Evolutionary conservation across 2,113 vertebrate species (phyloP).

Genomic region (Rafetus swinhoei): DNA sequence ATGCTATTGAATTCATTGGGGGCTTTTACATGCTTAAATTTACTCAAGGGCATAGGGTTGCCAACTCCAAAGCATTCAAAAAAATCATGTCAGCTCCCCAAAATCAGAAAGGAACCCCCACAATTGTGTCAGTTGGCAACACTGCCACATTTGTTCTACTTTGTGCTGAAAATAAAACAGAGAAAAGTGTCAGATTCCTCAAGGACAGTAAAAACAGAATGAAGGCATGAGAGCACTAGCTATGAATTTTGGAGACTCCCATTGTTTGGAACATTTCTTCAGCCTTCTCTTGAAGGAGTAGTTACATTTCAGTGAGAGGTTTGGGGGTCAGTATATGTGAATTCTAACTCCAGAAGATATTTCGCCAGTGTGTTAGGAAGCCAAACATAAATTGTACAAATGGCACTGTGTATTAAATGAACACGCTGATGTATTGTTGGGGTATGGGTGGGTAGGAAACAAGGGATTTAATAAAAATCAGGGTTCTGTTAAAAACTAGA

Average conservation of each 20-base stretch:
- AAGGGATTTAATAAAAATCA: neutral
- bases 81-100: neutral
- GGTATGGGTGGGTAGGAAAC: neutral
- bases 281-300: neutral
- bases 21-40: neutral
- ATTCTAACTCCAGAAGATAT: rapidly evolving
- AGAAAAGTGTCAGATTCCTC: neutral
- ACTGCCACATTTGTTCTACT: neutral
- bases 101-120: neutral
- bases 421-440: neutral
- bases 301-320: neutral
- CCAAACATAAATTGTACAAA: neutral
- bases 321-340: neutral
- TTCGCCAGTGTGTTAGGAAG: neutral
- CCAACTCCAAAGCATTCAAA: neutral
- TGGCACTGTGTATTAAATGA: neutral
- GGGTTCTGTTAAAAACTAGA: neutral
- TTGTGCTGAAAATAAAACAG: neutral
- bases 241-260: rapidly evolving
- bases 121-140: neutral
- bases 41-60: neutral
- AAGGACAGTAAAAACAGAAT: neutral
- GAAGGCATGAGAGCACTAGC: neutral
- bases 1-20: neutral
- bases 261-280: neutral